Evolutionary conservation across 2,113 vertebrate genomes (phyloP), one percentile per base, ranked within the genome.

Genomic region (Otocyon megalotis): DNA sequence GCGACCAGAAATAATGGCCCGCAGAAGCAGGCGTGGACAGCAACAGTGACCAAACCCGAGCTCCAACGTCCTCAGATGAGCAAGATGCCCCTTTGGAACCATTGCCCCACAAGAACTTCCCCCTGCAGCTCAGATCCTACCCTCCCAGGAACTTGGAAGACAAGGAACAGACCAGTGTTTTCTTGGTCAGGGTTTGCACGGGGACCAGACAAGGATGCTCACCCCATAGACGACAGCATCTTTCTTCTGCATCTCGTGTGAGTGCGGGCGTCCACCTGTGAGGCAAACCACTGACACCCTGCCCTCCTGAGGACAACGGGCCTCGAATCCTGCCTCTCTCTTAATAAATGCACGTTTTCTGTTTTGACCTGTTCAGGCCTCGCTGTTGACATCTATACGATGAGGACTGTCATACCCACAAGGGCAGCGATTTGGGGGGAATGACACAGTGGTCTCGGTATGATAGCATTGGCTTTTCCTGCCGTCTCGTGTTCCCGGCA

Each of bases 291-390:
- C 2, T 7, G n/a, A 20, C 20, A 22, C 5, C 20, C 37, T 28
- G 19, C 53, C 20, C 0, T 5, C 15, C 0, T 0, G 9, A n/a
- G 71, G n/a, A 14, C 17, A 48, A 24, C 53, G 2, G 22, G 14
- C 17, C 32, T 32, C 62, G 5, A 16, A 43, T 17, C 56, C 26
- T 26, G 37, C 13, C 62, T 16, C 0, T 16, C 2, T 12, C 53
- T 5, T 16, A 14, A 16, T 35, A 10, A 43, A 1, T 19, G 14
- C 10, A 6, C 54, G 22, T 43, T 43, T 94, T 37, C 20, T 8
- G 43, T 53, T n/a, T 12, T 48, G 53, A 8, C 28, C 9, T 32
- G 6, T 26, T 28, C 15, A 30, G 58, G 19, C 48, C 48, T 65
- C 28, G 0, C 3, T 17, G 6, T 10, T 30, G 13, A 12, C 35